Evolutionary conservation across 1,140 invertebrate genomes (phyloP).

Genomic region (Antheraea pernyi): DNA sequence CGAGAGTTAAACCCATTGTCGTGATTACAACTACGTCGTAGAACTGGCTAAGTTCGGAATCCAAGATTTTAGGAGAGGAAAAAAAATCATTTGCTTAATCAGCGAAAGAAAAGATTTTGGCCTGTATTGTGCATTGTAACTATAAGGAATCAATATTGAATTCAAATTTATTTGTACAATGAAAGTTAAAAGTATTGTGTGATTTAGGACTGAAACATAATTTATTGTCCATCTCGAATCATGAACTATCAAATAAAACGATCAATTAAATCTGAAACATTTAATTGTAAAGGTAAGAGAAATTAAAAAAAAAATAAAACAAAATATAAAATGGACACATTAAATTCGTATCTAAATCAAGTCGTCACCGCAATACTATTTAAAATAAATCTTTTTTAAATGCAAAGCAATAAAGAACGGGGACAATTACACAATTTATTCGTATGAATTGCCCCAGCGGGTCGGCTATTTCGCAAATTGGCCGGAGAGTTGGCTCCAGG

Average conservation of each 20-base stretch:
- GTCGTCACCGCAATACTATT: neutral
- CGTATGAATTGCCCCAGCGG: neutral
- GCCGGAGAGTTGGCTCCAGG: neutral
- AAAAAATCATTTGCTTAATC: neutral
- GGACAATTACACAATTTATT: conserved; percentile 5
- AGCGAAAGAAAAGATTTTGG: neutral
- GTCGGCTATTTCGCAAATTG: neutral
- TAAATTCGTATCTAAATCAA: neutral
- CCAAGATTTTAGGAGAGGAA: neutral
- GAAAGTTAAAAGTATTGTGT: no score
- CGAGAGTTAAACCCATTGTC: neutral
- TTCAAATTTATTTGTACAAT: no score
- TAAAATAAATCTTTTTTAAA: neutral
- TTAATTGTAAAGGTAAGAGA: no score
- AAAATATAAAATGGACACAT: neutral
- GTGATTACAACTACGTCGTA: neutral
- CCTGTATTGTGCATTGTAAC: no score
- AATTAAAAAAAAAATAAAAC: neutral
- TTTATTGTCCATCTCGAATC: no score
- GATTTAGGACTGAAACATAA: no score
- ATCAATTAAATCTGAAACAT: no score
- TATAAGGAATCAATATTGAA: no score
- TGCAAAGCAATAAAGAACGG: neutral
- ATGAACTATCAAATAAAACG: no score
- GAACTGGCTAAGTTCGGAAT: neutral